A percentile compares a stretch with the other conserved stretches of the same genome.
These are phyloP conservation scores for Rhincodon typus DNA, from an alignment of 2,797 vertebrate genomes.

Conservation along the genomic window DNA sequence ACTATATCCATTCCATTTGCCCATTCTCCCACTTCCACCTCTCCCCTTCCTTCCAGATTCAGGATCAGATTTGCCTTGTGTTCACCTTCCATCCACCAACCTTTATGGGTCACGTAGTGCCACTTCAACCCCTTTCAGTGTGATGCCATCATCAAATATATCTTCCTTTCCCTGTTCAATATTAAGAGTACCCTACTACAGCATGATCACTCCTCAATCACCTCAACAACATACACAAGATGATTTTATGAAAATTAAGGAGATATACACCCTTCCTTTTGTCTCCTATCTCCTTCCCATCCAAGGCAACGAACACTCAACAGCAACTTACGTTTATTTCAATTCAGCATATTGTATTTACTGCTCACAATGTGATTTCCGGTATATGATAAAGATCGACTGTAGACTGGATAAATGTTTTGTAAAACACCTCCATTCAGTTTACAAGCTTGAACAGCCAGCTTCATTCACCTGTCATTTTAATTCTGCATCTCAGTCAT, in stretches of 20 bases:
- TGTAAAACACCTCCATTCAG: background rate
- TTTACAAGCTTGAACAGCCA: too few relatives aligned
- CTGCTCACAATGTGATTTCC: background rate
- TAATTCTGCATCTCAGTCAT: background rate
- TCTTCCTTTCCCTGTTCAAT: background rate
- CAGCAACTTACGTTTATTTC: background rate
- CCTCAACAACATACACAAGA: background rate
- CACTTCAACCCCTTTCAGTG: too few relatives aligned
- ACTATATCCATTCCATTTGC: too few relatives aligned
- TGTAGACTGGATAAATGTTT: background rate
- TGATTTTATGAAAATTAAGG: background rate
- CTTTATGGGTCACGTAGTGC: too few relatives aligned
- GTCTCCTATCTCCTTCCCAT: background rate
- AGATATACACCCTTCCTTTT: too few relatives aligned
- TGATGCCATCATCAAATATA: background rate
- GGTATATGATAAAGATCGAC: too few relatives aligned
- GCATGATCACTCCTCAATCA: background rate
- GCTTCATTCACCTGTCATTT: background rate
- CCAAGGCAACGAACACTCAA: background rate
- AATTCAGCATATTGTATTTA: background rate
- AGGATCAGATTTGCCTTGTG: too few relatives aligned
- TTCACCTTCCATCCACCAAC: too few relatives aligned
- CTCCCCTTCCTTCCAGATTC: too few relatives aligned
- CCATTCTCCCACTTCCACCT: too few relatives aligned
- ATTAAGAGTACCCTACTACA: background rate